A percentile compares a stretch with the other conserved stretches of the same genome.
These are phyloP conservation scores for Falco concolor DNA, from an alignment of 2,797 vertebrate species.

Conservation along the genomic window DNA sequence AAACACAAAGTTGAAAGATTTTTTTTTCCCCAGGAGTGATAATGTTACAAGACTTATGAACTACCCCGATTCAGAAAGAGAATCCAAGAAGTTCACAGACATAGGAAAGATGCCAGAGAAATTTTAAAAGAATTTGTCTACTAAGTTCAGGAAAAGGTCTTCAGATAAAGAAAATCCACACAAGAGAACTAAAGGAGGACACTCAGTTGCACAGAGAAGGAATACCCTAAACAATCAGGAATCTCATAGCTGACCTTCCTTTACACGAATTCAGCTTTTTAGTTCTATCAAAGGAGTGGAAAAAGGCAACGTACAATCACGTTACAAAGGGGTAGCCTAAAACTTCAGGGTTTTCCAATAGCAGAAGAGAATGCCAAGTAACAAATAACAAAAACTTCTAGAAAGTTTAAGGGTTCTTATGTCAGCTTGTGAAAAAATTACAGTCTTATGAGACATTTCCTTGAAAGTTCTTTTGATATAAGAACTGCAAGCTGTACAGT, in stretches of 20 bases:
- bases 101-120: conserved; percentile 8
- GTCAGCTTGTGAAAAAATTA: neutral
- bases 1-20: neutral
- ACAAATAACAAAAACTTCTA: neutral
- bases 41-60: conserved; percentile 11
- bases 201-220: neutral
- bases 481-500: neutral
- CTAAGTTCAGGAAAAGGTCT: conserved; percentile 35
- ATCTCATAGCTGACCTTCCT: neutral
- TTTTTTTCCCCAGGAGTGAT: neutral
- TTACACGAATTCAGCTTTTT: neutral
- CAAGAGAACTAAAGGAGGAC: neutral
- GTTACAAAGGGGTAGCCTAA: neutral
- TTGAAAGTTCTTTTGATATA: neutral
- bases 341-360: neutral
- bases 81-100: conserved; percentile 9
- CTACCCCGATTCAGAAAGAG: conserved; percentile 11
- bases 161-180: conserved; percentile 26
- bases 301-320: neutral
- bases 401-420: neutral
- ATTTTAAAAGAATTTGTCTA: neutral
- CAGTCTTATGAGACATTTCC: neutral
- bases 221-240: neutral
- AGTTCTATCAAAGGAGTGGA: neutral
- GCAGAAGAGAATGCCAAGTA: neutral